Base-by-base conservation (phyloP, 2,888 invertebrate genomes). In the Chamaedrilus cognettii region DNA sequence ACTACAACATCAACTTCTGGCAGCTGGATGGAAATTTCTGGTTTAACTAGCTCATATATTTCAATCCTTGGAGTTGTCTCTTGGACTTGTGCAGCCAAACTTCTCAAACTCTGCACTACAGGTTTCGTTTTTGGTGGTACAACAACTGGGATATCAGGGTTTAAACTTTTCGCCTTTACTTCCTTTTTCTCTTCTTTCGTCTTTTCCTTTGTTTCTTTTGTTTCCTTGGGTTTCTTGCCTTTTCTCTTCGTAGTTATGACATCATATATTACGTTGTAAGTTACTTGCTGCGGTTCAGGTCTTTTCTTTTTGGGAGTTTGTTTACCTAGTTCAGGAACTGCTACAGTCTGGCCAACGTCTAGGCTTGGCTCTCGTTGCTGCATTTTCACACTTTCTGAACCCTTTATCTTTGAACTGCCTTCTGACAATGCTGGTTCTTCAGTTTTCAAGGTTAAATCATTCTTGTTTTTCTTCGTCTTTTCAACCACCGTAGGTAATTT, bases 191-290 rank as follows among this genome's bases (percentile, higher is more conserved):
- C n/a, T 42, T 42, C 19, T 19, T 11, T 19, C 11, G 19, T 42
- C 42, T 42, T 42, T 42, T 11, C 19, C 11, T 11, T 19, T n/a
- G n/a, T n/a, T n/a, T 11, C 42, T 42, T 42, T 42, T 19, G 7
- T 19, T 42, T 42, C 42, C 28, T 52, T 52, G 5, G 11, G 15
- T 26, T 52, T 52, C 55, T 52, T 52, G 28, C 26, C 26, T 23
- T 11, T 11, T 23, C 26, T 15, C 28, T 52, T 52, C 19, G 5
- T 52, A 7, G 11, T 52, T 11, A 52, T 52, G 11, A 52, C 55
- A 52, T 52, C 55, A 26, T 52, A 52, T 7, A 26, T 52, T 7
- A 52, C 55, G 28, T 5, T 52, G 55, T 52, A 52, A 7, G 55
- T 52, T 7, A 52, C 55, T 52, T 52, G 15, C 55, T 52, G 55